Evolutionary conservation across 2,888 invertebrate species (phyloP).

Genomic region (Stenchaetothrips biformis): DNA sequence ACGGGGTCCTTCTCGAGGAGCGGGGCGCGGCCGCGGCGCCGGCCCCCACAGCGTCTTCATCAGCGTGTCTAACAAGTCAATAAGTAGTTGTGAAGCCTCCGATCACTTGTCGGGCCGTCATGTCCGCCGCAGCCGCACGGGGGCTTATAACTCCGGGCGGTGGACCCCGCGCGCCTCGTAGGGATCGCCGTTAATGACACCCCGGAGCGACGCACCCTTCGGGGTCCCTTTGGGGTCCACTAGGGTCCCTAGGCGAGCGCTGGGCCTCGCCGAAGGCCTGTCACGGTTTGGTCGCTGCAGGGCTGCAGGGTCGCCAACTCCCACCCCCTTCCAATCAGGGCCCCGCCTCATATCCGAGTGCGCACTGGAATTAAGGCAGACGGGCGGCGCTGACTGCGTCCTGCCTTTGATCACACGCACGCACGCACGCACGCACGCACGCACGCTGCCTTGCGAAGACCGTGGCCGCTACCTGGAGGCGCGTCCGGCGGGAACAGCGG

Average conservation of each 20-base stretch:
- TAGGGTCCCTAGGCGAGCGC: not conserved
- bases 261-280: not conserved
- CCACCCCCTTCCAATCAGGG: no score
- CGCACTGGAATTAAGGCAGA: no score
- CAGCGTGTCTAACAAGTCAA: conserved; percentile 18
- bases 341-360: no score
- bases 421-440: no score
- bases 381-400: no score
- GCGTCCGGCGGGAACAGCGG: no score
- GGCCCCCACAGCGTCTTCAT: not conserved
- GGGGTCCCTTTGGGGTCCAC: not conserved
- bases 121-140: not conserved
- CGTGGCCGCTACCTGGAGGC: no score
- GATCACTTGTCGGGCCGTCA: not conserved
- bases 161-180: not conserved
- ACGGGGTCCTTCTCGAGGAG: not conserved
- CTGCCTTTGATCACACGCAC: no score
- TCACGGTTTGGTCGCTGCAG: not conserved
- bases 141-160: not conserved
- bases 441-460: no score
- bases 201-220: not conserved
- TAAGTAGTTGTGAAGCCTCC: not conserved
- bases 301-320: not conserved
- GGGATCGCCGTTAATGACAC: not conserved
- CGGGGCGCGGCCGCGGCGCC: not conserved